A percentile compares a stretch with the other conserved stretches of the same genome.
These are phyloP conservation scores for Idaea biselata DNA, from an alignment of 2,888 invertebrate species.

Conservation along the genomic window DNA sequence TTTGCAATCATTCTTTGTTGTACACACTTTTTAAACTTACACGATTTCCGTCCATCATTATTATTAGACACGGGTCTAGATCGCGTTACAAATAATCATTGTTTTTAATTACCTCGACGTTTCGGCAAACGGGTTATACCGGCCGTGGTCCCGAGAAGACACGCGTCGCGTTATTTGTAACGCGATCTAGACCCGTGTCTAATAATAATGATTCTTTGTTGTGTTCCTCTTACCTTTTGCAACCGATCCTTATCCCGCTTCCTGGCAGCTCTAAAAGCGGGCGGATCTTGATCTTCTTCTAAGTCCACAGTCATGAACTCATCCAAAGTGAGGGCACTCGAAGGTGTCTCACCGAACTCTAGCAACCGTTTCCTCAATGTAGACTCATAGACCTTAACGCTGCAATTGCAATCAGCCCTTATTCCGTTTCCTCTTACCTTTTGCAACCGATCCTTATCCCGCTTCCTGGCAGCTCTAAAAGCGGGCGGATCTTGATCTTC, in stretches of 20 bases:
- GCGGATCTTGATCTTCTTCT: conserved; percentile 97
- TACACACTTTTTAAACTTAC: too few species aligned
- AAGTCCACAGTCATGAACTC: conserved; percentile 98
- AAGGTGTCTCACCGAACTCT: conserved; percentile 98
- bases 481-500: conserved; percentile 98
- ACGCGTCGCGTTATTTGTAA: too few species aligned
- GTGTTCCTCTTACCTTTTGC: conserved; percentile 81
- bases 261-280: conserved; percentile 94
- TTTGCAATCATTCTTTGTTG: conserved; percentile 91
- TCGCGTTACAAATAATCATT: too few species aligned
- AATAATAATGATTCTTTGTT: not conserved
- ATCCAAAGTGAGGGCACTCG: conserved; percentile 95
- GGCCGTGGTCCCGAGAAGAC: not conserved
- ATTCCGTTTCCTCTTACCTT: conserved; percentile 81
- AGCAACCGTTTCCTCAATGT: conserved; percentile 90
- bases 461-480: conserved; percentile 93
- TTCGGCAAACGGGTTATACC: too few species aligned
- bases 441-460: conserved; percentile 91
- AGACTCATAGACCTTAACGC: too few species aligned
- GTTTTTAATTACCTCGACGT: too few species aligned
- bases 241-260: conserved; percentile 92
- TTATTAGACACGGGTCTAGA: too few species aligned
- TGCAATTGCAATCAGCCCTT: too few species aligned
- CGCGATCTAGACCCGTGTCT: too few species aligned
- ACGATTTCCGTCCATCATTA: too few species aligned